phyloP scores from a whole-genome alignment of 1,140 invertebrate genomes.

The Drosophila navojoa region DNA sequence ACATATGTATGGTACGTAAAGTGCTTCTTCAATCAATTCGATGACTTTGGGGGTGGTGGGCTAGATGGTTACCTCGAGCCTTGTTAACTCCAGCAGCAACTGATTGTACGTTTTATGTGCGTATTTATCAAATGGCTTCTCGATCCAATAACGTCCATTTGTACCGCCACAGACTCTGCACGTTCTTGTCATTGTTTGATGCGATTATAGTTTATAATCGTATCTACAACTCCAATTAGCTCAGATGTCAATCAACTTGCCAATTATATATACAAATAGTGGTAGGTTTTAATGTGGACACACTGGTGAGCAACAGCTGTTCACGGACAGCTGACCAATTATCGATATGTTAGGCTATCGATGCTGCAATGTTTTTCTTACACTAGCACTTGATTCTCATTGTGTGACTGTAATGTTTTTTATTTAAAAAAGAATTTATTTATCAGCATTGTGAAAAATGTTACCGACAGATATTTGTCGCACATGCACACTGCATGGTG shows the following conservation, averaged over 20 bases:
- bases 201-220: slow-evolving; percentile 11
- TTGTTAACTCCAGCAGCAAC: slow-evolving; percentile 52
- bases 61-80: slow-evolving; percentile 44
- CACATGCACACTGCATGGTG: slow-evolving; percentile 54
- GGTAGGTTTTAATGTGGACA: slow-evolving; percentile 4
- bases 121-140: slow-evolving; percentile 62
- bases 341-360: slow-evolving; percentile 13
- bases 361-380: neutral
- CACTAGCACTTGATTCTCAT: neutral
- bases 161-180: slow-evolving; percentile 55
- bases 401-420: neutral
- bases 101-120: slow-evolving; percentile 60
- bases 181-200: slow-evolving; percentile 49
- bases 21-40: slow-evolving; percentile 14
- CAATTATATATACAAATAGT: slow-evolving; percentile 21
- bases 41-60: neutral
- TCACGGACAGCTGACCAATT: slow-evolving; percentile 3
- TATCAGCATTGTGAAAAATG: slow-evolving; percentile 31
- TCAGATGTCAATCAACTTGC: slow-evolving; percentile 19
- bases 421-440: neutral
- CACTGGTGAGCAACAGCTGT: slow-evolving; percentile 32
- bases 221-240: slow-evolving; percentile 4
- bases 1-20: neutral
- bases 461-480: slow-evolving; percentile 55
- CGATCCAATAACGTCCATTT: slow-evolving; percentile 65